Base-by-base conservation (phyloP, 2,888 invertebrate species). In the Pherbina coryleti region DNA sequence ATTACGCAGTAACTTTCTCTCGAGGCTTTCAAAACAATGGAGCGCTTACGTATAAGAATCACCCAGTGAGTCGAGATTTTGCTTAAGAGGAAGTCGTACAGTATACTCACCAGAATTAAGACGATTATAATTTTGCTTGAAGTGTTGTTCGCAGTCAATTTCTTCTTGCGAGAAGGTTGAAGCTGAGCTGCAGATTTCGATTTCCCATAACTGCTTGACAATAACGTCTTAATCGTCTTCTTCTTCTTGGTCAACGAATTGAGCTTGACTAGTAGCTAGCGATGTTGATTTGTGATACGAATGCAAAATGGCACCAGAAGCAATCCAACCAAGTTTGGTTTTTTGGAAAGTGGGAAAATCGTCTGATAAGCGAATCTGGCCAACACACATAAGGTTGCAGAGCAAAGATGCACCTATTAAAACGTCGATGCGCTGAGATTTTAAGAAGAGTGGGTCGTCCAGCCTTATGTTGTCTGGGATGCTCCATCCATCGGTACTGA, bases 301-400 rank as follows among this genome's bases (percentile, higher is more conserved):
- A 9, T 70, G 64, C 2, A 60, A 3, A 22, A 67, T 55, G 55
- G 79, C 78, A 49, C 78, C 82, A 70, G 79, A 76, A 5, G 79
- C 77, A 9, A 82, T 62, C 82, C 81, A 83, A 37, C 78, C 79
- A 60, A 79, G 73, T 60, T 17, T 25, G 0, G 81, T 79, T 53
- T 81, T 80, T 75, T 80, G 78, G 4, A 77, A 51, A 11, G 67
- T 66, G 19, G 79, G 79, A 14, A 81, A 74, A 62, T 49, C 70
- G 22, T 74, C 17, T 8, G 62, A 78, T 11, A 82, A 64, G 14
- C 76, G 74, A 64, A 82, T 78, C 14, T 81, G 79, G 17, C 82
- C 81, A 34, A 81, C 80, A 44, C 74, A 78, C 31, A 83, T 64
- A 5, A 82, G 60, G 7, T 82, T 80, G 44, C 78, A 82, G 71